Evolutionary conservation across 2,113 vertebrate genomes (phyloP).

Genomic region (Ondatra zibethicus): DNA sequence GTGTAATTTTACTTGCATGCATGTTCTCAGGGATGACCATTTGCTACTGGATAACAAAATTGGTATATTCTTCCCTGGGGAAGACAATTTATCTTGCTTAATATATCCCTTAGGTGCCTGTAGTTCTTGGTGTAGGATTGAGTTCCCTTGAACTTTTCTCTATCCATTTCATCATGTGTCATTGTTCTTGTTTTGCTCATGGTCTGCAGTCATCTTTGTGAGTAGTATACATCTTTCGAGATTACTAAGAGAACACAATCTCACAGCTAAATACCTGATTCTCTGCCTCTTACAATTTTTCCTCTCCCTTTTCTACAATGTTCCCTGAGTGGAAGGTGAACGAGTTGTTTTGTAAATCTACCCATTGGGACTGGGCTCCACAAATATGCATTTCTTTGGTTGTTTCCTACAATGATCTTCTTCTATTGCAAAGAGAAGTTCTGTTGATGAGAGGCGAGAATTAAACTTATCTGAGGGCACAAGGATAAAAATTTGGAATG

Average conservation of each 20-base stretch:
- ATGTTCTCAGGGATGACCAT: background rate
- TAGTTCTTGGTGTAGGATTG: background rate
- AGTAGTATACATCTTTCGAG: no score
- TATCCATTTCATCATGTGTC: background rate
- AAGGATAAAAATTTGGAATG: accelerated
- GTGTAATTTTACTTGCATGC: background rate
- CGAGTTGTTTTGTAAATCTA: no score
- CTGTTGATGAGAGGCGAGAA: background rate
- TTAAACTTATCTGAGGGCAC: background rate
- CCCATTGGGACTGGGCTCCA: background rate
- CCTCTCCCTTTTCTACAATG: background rate
- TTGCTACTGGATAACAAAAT: background rate
- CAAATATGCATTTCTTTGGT: background rate
- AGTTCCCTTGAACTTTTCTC: no score
- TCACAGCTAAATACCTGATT: background rate
- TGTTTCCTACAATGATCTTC: background rate
- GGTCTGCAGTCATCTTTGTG: background rate
- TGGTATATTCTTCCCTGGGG: background rate
- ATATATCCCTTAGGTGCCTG: background rate
- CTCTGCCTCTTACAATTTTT: accelerated
- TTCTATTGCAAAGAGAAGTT: background rate
- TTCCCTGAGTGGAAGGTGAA: background rate
- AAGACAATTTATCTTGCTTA: background rate
- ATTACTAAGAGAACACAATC: background rate
- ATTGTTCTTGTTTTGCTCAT: background rate